Evolutionary conservation across 2,888 invertebrate species (phyloP).

Genomic region (Caenorhabditis macrosperma): DNA sequence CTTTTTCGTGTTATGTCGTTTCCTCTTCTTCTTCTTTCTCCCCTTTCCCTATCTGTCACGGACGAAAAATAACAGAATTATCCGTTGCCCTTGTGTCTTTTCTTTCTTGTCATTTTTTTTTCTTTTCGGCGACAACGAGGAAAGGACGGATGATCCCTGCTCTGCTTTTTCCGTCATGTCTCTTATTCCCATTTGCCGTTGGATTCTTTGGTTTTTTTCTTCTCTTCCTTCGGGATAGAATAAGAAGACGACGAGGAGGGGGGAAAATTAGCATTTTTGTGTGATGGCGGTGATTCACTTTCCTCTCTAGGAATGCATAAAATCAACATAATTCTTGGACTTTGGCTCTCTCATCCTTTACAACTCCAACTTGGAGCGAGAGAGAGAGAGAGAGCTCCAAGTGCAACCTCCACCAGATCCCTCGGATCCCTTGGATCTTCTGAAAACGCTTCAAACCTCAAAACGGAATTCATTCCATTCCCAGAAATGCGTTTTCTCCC

Average conservation of each 20-base stretch:
- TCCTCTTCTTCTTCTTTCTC: no score
- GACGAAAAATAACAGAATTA: conserved; percentile 14
- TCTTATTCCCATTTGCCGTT: background rate
- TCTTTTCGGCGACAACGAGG: no score
- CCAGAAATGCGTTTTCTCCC: no score
- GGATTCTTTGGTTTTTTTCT: background rate
- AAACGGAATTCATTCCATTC: no score
- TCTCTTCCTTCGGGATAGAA: background rate
- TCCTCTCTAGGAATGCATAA: no score
- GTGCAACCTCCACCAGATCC: no score
- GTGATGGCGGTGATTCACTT: background rate
- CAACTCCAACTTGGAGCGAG: background rate
- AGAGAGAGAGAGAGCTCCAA: background rate
- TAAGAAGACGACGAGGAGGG: background rate
- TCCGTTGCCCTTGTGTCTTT: background rate
- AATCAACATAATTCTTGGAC: conserved; percentile 40
- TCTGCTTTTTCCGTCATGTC: background rate
- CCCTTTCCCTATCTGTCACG: no score
- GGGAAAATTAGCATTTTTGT: background rate
- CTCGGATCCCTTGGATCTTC: no score
- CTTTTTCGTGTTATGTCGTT: background rate
- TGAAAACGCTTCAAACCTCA: no score
- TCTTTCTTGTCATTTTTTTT: background rate
- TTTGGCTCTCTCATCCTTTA: background rate
- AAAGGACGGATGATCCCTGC: background rate